These are phyloP conservation scores for Tetheella fluctuosa DNA, from an alignment of 2,888 invertebrate species.

Conservation along the genomic window DNA sequence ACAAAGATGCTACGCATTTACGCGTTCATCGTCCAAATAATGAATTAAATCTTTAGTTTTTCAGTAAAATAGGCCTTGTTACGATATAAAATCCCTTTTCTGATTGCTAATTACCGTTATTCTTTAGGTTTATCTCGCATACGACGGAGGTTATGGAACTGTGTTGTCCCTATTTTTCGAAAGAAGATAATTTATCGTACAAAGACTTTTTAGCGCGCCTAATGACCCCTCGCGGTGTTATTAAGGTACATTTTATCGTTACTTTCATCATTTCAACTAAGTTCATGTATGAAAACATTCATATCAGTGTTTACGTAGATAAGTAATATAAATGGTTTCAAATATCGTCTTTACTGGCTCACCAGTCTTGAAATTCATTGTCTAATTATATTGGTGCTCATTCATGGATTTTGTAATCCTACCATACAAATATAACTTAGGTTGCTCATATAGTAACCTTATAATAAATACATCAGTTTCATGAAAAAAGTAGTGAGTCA, in stretches of 20 bases:
- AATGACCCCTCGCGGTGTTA: constrained; percentile 73
- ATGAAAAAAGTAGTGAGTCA: background rate
- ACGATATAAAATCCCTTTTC: constrained; percentile 39
- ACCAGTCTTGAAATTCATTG: constrained; percentile 25
- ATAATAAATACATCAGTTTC: background rate
- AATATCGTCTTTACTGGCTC: constrained; percentile 40
- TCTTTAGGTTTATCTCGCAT: constrained; percentile 72
- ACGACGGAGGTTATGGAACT: constrained; percentile 80
- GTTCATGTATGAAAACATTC: constrained; percentile 63
- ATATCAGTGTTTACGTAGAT: constrained; percentile 72
- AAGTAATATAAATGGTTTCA: constrained; percentile 46
- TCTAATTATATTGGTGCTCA: constrained; percentile 22
- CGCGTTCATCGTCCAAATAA: constrained; percentile 60
- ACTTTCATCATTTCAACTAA: constrained; percentile 41
- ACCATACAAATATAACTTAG: background rate
- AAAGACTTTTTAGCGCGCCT: constrained; percentile 70
- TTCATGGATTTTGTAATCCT: background rate
- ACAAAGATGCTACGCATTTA: constrained; percentile 82
- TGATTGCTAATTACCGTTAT: constrained; percentile 55
- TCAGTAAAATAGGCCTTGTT: constrained; percentile 46
- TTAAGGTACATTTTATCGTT: constrained; percentile 65
- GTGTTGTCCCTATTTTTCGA: constrained; percentile 71
- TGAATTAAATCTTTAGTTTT: constrained; percentile 75
- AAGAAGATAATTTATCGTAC: constrained; percentile 71
- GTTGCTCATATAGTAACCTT: background rate